Conservation (phyloP, 2,113 vertebrate genomes). For the Zosterops borbonicus region DNA sequence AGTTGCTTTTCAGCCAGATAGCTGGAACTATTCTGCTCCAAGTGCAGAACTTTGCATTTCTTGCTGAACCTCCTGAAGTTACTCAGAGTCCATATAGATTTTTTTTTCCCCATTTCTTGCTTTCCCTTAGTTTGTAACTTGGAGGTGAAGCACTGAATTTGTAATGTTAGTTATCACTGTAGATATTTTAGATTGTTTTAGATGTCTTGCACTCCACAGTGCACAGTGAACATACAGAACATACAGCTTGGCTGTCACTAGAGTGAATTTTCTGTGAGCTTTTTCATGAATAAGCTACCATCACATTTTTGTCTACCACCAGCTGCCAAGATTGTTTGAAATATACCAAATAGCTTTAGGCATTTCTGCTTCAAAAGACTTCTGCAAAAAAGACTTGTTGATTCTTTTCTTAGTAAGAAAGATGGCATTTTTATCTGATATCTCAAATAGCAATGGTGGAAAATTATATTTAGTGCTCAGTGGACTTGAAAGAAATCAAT, state of each 20-base stretch:
- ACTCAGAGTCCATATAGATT: not conserved
- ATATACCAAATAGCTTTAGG: not conserved
- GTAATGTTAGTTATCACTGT: not conserved
- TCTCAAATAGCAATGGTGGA: not conserved
- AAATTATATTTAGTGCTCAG: not conserved
- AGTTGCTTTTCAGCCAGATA: not conserved
- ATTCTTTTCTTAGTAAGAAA: not conserved
- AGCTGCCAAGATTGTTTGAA: not conserved
- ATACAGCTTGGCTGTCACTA: not conserved
- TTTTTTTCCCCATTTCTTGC: not conserved
- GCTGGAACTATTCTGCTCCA: not conserved
- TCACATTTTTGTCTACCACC: not conserved
- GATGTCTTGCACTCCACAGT: not conserved
- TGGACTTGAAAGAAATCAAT: constrained; percentile 12
- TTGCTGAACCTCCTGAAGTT: not conserved
- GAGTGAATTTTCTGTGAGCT: not conserved
- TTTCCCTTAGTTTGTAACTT: not conserved
- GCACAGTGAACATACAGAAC: not conserved
- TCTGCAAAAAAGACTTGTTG: not conserved
- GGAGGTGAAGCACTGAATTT: not conserved
- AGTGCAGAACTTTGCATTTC: not conserved
- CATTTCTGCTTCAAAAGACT: not conserved
- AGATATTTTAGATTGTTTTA: not conserved
- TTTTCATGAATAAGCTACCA: not conserved
- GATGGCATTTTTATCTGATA: not conserved